Evolutionary conservation across 2,797 vertebrate species (phyloP), one percentile per base, ranked within the genome.

Genomic region (Trachurus trachurus): DNA sequence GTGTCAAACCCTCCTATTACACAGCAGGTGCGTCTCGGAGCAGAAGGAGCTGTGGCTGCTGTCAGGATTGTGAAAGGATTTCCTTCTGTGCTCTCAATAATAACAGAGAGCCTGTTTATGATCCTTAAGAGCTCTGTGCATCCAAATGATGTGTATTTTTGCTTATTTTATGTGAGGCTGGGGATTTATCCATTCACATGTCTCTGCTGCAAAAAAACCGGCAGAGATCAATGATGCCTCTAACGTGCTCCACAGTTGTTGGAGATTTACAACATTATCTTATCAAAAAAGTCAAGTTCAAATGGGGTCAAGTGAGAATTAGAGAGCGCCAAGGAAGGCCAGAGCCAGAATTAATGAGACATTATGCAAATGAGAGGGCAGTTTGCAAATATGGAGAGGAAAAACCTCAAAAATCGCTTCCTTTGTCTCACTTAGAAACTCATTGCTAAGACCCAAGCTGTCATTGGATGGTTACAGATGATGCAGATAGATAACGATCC

Each of bases 241-340:
- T 15, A 42, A n/a, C 54, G 45, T 56, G 26, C 54, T 65, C 45
- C 44, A 49, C 29, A 17, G 11, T 19, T 73, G 49, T 31, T 53
- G 39, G 45, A 61, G 22, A 8, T 83, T 82, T 74, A 56, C 53
- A 78, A 50, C 60, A 72, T 74, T 76, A 69, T 56, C 58, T 10
- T 82, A 69, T 88, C 71, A 60, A 82, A 66, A 69, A 60, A 66
- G 84, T 79, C 66, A 60, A 71, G 81, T 80, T 87, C 82, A 82
- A 80, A 83, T 31, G 47, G 9, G 83, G 85, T 87, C 74, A 76
- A 61, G 66, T 62, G 59, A 72, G 62, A 72, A 83, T 85, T 63
- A 83, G 59, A 68, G 56, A 39, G 62, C 9, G 47, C 63, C 66
- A 40, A 40, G 66, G n/a, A 40, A 40, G 66, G n/a, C 71, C 52